phyloP scores from a whole-genome alignment of 1,140 invertebrate species.

The Drosophila orosa region DNA sequence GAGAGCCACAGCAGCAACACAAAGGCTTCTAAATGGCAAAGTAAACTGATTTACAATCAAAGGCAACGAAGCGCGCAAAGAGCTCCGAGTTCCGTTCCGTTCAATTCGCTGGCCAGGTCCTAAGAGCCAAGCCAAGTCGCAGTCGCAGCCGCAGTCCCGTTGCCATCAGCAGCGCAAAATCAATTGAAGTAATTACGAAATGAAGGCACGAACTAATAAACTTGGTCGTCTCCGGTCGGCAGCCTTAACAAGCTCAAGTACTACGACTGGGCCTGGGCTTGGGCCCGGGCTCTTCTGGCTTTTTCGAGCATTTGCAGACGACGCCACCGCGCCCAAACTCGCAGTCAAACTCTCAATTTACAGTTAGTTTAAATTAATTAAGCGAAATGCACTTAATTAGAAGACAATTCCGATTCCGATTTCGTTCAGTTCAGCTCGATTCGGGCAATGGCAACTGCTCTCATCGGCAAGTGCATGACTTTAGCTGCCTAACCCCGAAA shows the following conservation, averaged over 20 bases:
- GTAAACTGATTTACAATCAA: conserved; percentile 83
- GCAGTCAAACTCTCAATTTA: conserved; percentile 69
- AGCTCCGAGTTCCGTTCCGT: conserved; percentile 69
- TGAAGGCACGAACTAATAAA: conserved; percentile 83
- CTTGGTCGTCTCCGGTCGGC: conserved; percentile 71
- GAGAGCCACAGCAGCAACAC: conserved; percentile 48
- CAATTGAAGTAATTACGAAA: conserved; percentile 83
- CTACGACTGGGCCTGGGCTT: background rate
- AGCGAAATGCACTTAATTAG: conserved; percentile 83
- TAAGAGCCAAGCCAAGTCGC: conserved; percentile 21
- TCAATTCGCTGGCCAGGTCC: conserved; percentile 65
- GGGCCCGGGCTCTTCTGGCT: background rate
- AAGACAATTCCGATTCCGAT: conserved; percentile 63
- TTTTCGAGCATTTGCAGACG: conserved; percentile 47
- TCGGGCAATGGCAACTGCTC: conserved; percentile 42
- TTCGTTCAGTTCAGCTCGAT: conserved; percentile 14
- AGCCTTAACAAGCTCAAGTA: conserved; percentile 58
- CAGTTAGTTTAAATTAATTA: conserved; percentile 83
- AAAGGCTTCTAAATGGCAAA: conserved; percentile 82
- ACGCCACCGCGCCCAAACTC: conserved; percentile 71
- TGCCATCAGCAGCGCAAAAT: conserved; percentile 81
- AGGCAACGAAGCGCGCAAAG: conserved; percentile 79
- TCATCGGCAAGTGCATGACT: conserved; percentile 76
- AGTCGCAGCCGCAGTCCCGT: conserved; percentile 27
- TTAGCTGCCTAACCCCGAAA: conserved; percentile 72